Conservation (phyloP, 2,797 vertebrate species). For the Otolemur crassicaudatus region DNA sequence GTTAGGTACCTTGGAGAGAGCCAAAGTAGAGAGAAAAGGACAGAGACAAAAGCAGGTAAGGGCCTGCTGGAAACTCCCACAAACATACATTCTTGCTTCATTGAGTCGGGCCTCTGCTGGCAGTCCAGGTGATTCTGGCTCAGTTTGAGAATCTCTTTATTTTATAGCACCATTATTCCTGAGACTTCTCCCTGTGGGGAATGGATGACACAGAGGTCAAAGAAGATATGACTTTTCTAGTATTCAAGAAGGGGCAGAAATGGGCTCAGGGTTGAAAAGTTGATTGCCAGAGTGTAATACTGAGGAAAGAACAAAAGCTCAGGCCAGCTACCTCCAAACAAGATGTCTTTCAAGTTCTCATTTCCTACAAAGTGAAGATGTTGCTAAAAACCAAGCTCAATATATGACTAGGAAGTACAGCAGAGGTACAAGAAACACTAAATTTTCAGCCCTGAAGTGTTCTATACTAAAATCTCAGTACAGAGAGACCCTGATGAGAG, state of each 20-base stretch:
- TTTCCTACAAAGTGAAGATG: neutral
- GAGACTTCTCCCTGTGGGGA: neutral
- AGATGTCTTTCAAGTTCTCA: neutral
- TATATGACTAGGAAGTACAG: neutral
- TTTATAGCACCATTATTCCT: neutral
- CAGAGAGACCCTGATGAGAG: neutral
- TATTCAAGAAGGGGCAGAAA: neutral
- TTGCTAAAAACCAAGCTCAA: neutral
- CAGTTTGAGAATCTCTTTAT: neutral
- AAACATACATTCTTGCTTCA: neutral
- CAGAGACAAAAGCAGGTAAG: neutral
- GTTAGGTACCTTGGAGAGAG: neutral
- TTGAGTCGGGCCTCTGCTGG: neutral
- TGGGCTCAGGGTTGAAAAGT: neutral
- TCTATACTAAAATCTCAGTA: rapidly evolving
- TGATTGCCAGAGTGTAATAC: neutral
- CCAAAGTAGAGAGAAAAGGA: neutral
- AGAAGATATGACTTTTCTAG: neutral
- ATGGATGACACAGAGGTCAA: neutral
- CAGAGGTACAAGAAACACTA: neutral
- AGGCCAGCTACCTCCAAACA: neutral
- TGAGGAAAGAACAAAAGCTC: neutral
- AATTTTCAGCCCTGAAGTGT: neutral
- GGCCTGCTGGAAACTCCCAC: neutral
- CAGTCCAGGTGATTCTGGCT: neutral